phyloP scores from a whole-genome alignment of 2,888 invertebrate genomes.

The Diarsia brunnea region DNA sequence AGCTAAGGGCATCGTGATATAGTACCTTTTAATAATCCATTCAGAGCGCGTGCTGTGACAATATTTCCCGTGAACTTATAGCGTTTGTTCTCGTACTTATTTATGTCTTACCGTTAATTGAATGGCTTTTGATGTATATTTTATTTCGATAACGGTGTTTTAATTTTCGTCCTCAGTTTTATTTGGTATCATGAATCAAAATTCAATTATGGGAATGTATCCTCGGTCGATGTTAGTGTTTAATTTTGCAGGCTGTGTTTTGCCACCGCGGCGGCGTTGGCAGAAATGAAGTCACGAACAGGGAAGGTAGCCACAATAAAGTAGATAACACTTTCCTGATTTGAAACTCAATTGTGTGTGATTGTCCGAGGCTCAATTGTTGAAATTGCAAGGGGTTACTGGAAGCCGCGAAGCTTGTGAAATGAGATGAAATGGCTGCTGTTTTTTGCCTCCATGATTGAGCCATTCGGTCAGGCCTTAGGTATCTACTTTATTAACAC shows the following conservation, averaged over 20 bases:
- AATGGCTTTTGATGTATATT: constrained; percentile 69
- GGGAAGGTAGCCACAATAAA: constrained; percentile 70
- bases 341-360: constrained; percentile 75
- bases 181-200: constrained; percentile 58
- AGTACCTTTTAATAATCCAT: constrained; percentile 82
- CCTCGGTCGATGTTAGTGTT: constrained; percentile 45
- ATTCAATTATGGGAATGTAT: constrained; percentile 57
- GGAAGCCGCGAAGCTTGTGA: constrained; percentile 60
- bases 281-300: constrained; percentile 69
- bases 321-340: constrained; percentile 74
- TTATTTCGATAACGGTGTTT: constrained; percentile 56
- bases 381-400: constrained; percentile 64
- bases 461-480: constrained; percentile 43
- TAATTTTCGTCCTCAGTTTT: constrained; percentile 53
- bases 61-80: constrained; percentile 75
- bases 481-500: constrained; percentile 27
- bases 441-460: constrained; percentile 59
- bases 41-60: constrained; percentile 80
- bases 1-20: constrained; percentile 76
- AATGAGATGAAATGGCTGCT: constrained; percentile 57
- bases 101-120: constrained; percentile 77
- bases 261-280: constrained; percentile 54
- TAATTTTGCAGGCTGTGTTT: constrained; percentile 59
- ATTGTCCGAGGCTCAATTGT: constrained; percentile 71
- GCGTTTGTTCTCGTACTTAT: constrained; percentile 71